Conservation (phyloP, 2,113 vertebrate species). For the Gnathonemus longibarbis region DNA sequence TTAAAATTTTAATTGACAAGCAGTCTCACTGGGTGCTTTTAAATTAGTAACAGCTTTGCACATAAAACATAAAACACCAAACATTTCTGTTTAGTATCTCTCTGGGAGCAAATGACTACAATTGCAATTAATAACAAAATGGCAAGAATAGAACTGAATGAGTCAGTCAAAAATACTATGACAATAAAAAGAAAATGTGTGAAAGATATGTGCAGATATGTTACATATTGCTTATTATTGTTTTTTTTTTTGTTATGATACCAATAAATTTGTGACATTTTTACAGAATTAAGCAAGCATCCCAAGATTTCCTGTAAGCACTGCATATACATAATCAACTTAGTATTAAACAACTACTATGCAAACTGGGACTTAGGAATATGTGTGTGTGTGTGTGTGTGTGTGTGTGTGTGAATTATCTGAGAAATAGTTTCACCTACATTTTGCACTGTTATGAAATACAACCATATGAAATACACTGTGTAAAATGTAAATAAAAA, state of each 20-base stretch:
- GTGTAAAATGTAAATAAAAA: too few relatives aligned
- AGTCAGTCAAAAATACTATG: neutral
- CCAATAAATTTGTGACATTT: neutral
- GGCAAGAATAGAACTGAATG: neutral
- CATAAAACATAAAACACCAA: neutral
- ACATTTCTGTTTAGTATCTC: neutral
- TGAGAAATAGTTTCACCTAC: too few relatives aligned
- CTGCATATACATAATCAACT: neutral
- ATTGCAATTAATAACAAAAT: neutral
- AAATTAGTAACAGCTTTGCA: neutral
- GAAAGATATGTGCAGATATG: neutral
- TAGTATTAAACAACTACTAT: neutral
- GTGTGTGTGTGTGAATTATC: too few relatives aligned
- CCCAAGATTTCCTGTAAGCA: neutral
- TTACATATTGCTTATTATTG: neutral
- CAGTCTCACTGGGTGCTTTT: neutral
- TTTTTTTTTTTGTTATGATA: neutral
- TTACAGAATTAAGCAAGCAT: neutral
- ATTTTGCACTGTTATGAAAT: too few relatives aligned
- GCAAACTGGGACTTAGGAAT: too few relatives aligned
- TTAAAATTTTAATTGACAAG: neutral
- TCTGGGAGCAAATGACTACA: neutral
- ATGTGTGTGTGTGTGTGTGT: too few relatives aligned
- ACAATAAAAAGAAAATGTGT: neutral
- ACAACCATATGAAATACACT: too few relatives aligned